These are phyloP conservation scores for Heliocidaris erythrogramma DNA, from an alignment of 35 echinoderm and acorn worm genomes.

Conservation along the genomic window DNA sequence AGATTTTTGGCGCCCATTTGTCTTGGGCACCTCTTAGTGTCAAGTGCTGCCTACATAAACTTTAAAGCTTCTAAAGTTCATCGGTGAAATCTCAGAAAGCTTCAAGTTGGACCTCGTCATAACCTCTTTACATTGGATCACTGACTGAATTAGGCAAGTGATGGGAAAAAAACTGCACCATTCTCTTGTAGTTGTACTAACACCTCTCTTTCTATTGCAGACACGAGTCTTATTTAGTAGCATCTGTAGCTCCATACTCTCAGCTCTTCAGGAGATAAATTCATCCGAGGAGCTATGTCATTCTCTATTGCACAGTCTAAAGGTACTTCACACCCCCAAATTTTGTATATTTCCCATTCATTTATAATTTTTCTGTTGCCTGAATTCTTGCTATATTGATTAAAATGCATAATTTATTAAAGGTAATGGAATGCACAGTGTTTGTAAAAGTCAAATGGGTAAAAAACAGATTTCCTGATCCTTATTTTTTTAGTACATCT, in stretches of 20 bases:
- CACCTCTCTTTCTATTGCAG: neutral
- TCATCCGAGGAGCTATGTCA: neutral
- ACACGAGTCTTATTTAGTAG: neutral
- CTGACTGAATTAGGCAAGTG: too few relatives aligned
- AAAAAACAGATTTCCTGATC: neutral
- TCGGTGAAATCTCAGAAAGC: too few relatives aligned
- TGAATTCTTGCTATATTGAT: neutral
- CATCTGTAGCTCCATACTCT: conserved; percentile 19
- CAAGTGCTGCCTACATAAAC: too few relatives aligned
- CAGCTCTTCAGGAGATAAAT: neutral
- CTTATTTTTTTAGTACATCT: too few relatives aligned
- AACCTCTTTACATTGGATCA: too few relatives aligned
- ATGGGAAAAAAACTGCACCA: too few relatives aligned
- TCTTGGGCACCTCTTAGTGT: too few relatives aligned
- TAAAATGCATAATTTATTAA: neutral
- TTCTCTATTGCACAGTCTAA: neutral
- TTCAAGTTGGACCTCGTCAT: too few relatives aligned
- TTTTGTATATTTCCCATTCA: neutral
- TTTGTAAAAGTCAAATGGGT: neutral
- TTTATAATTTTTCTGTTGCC: neutral
- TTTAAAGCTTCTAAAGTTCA: too few relatives aligned
- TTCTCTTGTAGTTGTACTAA: too few relatives aligned
- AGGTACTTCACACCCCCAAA: neutral
- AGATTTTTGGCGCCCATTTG: too few relatives aligned
- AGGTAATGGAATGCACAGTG: neutral